phyloP scores from a whole-genome alignment of 2,113 vertebrate genomes.

The Oncorhynchus tshawytscha region DNA sequence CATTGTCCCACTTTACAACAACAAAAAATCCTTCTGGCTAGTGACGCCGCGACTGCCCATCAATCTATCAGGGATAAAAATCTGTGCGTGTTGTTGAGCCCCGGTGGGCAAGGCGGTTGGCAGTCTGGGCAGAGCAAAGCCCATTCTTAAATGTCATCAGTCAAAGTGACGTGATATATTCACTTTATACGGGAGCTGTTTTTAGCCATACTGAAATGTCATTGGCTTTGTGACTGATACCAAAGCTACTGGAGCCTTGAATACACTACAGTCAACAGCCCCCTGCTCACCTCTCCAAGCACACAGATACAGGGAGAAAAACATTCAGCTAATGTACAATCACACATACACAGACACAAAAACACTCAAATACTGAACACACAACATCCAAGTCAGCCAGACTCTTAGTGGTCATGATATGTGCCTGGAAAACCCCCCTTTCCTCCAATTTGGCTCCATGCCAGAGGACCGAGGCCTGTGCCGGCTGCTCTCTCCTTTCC shows the following conservation, averaged over 20 bases:
- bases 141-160: conserved; percentile 38
- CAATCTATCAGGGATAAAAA: conserved; percentile 10
- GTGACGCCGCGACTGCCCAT: conserved; percentile 22
- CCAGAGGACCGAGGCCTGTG: background rate
- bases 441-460: background rate
- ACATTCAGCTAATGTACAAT: background rate
- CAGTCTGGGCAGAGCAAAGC: background rate
- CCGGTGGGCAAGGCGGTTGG: conserved; percentile 10
- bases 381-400: background rate
- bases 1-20: background rate
- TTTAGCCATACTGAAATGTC: conserved; percentile 57
- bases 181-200: conserved; percentile 54
- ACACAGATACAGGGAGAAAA: background rate
- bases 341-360: background rate
- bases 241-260: conserved; percentile 62
- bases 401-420: background rate
- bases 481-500: background rate
- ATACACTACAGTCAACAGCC: background rate
- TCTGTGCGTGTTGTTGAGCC: background rate
- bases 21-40: conserved; percentile 23
- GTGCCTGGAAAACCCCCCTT: background rate
- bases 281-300: background rate
- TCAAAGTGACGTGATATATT: conserved; percentile 48
- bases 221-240: conserved; percentile 54
- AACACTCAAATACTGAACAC: background rate